These are phyloP conservation scores for Caerostris extrusa DNA, from an alignment of 1,140 invertebrate species.

Conservation along the genomic window DNA sequence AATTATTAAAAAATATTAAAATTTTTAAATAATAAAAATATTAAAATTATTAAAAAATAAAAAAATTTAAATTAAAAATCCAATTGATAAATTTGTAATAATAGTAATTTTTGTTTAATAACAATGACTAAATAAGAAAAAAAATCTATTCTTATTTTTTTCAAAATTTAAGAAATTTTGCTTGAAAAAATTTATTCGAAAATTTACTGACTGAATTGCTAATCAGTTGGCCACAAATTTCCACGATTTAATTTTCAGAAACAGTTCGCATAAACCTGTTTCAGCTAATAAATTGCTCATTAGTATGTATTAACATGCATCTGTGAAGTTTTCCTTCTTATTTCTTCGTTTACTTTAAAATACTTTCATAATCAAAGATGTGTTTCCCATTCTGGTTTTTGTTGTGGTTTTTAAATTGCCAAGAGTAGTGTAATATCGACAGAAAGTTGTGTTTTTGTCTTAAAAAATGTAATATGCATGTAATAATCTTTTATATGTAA, in stretches of 20 bases:
- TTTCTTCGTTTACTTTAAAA: background rate
- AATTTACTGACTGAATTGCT: background rate
- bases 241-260: background rate
- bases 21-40: too few relatives aligned
- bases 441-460: too few relatives aligned
- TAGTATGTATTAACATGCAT: background rate
- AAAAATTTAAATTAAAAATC: too few relatives aligned
- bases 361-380: background rate
- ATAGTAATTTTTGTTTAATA: too few relatives aligned
- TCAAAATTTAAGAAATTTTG: background rate
- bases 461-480: too few relatives aligned
- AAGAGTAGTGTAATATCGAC: background rate
- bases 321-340: background rate
- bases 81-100: too few relatives aligned
- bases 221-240: background rate
- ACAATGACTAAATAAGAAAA: too few relatives aligned
- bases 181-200: background rate
- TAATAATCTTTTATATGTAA: too few relatives aligned
- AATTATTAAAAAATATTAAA: too few relatives aligned
- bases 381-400: background rate
- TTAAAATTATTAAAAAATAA: too few relatives aligned
- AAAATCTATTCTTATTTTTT: too few relatives aligned
- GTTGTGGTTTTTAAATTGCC: background rate
- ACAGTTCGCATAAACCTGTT: background rate
- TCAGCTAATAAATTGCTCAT: background rate